Conservation (phyloP, 2,888 invertebrate species). For the Cyaniris semiargus region DNA sequence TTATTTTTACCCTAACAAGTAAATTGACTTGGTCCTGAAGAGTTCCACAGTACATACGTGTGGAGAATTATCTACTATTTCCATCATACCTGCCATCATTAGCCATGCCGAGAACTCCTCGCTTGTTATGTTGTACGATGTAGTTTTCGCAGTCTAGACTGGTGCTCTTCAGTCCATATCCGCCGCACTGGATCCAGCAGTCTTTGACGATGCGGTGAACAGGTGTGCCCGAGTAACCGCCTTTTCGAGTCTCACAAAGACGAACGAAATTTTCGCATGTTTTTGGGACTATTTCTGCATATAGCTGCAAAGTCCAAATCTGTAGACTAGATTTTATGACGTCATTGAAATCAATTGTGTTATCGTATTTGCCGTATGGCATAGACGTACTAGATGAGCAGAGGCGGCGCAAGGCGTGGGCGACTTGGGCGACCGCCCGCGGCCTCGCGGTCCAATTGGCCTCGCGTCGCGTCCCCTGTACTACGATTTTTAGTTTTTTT, state of each 20-base stretch:
- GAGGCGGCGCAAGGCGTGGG: too few relatives aligned
- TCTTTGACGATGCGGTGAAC: constrained; percentile 84
- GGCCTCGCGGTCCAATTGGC: too few relatives aligned
- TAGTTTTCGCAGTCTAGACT: constrained; percentile 84
- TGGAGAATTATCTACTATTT: neutral
- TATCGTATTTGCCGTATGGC: too few relatives aligned
- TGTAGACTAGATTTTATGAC: too few relatives aligned
- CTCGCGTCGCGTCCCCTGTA: too few relatives aligned
- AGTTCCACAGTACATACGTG: neutral
- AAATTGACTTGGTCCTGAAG: too few relatives aligned
- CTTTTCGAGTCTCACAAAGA: constrained; percentile 67
- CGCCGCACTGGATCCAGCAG: constrained; percentile 87
- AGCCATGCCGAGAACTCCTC: constrained; percentile 87
- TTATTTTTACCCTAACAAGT: too few relatives aligned
- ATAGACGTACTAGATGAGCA: too few relatives aligned
- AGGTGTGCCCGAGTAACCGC: constrained; percentile 78
- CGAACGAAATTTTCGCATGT: constrained; percentile 81
- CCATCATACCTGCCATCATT: constrained; percentile 78
- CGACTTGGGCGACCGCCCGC: too few relatives aligned
- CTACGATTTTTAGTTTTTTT: too few relatives aligned
- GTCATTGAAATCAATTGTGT: too few relatives aligned
- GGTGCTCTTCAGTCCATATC: constrained; percentile 62
- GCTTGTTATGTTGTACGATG: constrained; percentile 81
- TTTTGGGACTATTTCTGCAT: constrained; percentile 78
- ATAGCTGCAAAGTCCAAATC: constrained; percentile 63